Base-by-base conservation (phyloP, 2,797 vertebrate genomes). In the Octomys mimax region DNA sequence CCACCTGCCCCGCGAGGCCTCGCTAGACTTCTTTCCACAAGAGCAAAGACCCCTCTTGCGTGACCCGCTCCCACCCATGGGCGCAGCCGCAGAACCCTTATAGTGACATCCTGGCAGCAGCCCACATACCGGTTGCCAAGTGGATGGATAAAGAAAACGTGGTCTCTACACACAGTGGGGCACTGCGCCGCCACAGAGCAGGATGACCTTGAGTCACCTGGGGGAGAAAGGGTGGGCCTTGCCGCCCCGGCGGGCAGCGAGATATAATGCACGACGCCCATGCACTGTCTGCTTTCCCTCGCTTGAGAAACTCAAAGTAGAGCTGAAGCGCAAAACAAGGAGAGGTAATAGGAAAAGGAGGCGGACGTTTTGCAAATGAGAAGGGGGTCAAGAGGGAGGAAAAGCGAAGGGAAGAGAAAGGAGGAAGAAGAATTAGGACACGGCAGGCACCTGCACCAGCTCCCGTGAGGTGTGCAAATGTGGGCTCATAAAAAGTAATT, bases 381-480 rank as follows among this genome's bases (percentile, higher is more conserved):
- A 75, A 75, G 73, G 73, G 26, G 13, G 6, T 10, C 2, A 2
- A 75, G 71, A 14, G 73, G 39, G 39, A 39, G 36, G 66, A 24
- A 21, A 46, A 28, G 39, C 6, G 24, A 42, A 5, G 6, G 24
- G 13, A 33, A n/a, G 33, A 33, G 66, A 68, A n/a, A 6, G 66
- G 66, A 31, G 31, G 62, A 33, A 75, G 24, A 13, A 73, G 24
- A 18, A 77, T 31, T 28, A 14, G 49, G 13, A 46, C 4, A 42
- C 16, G 42, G 14, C 28, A 46, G 13, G 12, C 1, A 4, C 24
- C 0, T 46, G 24, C 6, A 2, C 24, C 2, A 14, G 6, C 3
- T 77, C 42, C 26, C 42, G 4, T 16, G 42, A 31, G 42, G 73
- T 7, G 9, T 49, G 26, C 2, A 46, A 77, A 18, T 39, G 12